These are phyloP conservation scores for Caenorhabditis angaria DNA, from an alignment of 2,888 invertebrate species.

Conservation along the genomic window DNA sequence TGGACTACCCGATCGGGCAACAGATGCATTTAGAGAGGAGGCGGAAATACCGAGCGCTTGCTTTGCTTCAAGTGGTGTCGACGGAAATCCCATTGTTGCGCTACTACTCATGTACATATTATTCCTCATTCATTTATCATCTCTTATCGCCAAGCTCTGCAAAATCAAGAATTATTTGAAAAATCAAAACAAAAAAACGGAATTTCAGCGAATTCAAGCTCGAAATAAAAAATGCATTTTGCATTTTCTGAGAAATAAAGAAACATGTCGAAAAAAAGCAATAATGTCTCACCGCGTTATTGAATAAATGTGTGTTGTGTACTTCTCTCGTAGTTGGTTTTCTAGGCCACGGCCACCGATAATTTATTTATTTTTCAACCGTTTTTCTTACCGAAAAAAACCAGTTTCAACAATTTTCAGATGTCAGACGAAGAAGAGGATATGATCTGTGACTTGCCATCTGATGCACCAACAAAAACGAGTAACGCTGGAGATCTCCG, in stretches of 20 bases:
- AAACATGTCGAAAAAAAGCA: neutral
- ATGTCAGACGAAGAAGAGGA: neutral
- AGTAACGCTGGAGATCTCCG: too few species aligned
- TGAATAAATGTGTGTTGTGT: neutral
- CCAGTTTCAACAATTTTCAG: neutral
- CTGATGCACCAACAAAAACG: neutral
- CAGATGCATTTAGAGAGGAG: constrained; percentile 20
- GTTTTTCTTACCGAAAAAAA: neutral
- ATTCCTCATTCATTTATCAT: too few species aligned
- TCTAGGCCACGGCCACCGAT: neutral
- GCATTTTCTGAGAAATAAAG: constrained; percentile 2
- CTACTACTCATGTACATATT: constrained; percentile 31
- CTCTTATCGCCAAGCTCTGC: neutral
- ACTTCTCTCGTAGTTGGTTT: constrained; percentile 2
- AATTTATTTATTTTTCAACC: neutral
- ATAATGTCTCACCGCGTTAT: neutral
- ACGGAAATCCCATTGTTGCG: constrained; percentile 48
- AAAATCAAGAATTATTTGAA: neutral
- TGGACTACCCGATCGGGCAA: constrained; percentile 36
- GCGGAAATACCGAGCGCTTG: constrained; percentile 36
- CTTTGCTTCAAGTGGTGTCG: constrained; percentile 45
- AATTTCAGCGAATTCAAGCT: constrained; percentile 7
- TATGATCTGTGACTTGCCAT: neutral
- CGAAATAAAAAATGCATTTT: neutral
- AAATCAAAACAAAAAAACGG: neutral